These are phyloP conservation scores for Cenopis cana DNA, from an alignment of 2,888 invertebrate genomes.

Conservation along the genomic window DNA sequence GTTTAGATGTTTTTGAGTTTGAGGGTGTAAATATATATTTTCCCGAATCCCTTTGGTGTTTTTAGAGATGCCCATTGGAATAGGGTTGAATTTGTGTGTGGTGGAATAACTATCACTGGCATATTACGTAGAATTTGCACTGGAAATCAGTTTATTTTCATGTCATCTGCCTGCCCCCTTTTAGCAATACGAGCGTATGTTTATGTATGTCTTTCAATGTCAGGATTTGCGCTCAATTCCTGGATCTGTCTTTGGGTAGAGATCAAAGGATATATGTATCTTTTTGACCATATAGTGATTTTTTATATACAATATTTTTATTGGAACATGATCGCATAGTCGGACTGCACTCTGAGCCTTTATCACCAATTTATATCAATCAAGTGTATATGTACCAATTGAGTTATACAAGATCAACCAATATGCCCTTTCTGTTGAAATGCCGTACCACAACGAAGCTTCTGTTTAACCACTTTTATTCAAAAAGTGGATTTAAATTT, in stretches of 20 bases:
- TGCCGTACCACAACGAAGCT: conserved; percentile 40
- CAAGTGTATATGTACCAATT: conserved; percentile 65
- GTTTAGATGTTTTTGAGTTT: background rate
- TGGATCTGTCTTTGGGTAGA: conserved; percentile 2
- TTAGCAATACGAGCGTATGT: too few species aligned
- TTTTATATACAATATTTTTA: conserved; percentile 30
- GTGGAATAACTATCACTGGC: too few species aligned
- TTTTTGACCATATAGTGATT: conserved; percentile 26
- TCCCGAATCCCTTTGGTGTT: too few species aligned
- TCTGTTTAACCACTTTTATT: background rate
- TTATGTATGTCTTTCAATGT: too few species aligned
- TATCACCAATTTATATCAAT: conserved; percentile 72
- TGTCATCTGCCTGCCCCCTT: too few species aligned
- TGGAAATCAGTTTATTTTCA: too few species aligned
- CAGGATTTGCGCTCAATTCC: background rate
- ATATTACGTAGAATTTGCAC: too few species aligned
- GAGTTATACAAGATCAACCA: conserved; percentile 56
- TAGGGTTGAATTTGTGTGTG: too few species aligned
- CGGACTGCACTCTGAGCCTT: conserved; percentile 14
- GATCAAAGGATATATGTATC: conserved; percentile 6
- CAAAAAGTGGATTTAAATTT: background rate
- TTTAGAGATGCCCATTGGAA: too few species aligned
- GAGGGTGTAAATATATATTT: background rate
- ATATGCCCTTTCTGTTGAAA: conserved; percentile 27
- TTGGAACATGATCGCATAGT: conserved; percentile 13